Percentiles rank a stretch among this genome's conserved stretches.
Evolutionary conservation across 2,797 vertebrate genomes (phyloP).

Genomic region (Spatula clypeata): DNA sequence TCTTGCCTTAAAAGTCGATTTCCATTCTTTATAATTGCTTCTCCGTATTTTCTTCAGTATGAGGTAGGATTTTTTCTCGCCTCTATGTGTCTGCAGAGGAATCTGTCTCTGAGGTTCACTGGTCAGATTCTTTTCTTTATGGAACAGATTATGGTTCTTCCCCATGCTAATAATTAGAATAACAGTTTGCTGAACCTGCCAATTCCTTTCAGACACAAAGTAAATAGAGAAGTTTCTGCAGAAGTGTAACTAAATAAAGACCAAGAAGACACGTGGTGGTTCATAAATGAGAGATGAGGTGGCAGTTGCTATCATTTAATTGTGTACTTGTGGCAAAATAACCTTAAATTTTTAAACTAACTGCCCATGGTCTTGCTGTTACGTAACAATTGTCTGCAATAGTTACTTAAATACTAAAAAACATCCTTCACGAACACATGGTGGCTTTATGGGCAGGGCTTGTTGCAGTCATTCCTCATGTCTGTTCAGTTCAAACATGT

Average conservation of each 20-base stretch:
- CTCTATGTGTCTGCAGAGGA: background rate
- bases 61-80: background rate
- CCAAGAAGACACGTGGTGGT: background rate
- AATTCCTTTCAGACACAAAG: background rate
- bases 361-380: background rate
- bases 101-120: background rate
- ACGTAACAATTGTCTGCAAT: background rate
- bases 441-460: background rate
- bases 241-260: background rate
- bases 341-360: background rate
- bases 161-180: background rate
- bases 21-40: constrained; percentile 3
- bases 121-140: background rate
- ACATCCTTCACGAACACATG: background rate
- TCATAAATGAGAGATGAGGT: background rate
- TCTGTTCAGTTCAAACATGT: background rate
- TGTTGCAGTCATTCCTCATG: background rate
- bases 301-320: background rate
- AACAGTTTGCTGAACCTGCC: background rate
- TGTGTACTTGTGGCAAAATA: background rate
- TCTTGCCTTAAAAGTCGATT: background rate
- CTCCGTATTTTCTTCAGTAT: background rate
- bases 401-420: background rate
- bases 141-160: background rate
- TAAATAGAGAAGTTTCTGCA: background rate